Evolutionary conservation across 2,113 vertebrate species (phyloP), one percentile per base, ranked within the genome.

Genomic region (Origma solitaria): DNA sequence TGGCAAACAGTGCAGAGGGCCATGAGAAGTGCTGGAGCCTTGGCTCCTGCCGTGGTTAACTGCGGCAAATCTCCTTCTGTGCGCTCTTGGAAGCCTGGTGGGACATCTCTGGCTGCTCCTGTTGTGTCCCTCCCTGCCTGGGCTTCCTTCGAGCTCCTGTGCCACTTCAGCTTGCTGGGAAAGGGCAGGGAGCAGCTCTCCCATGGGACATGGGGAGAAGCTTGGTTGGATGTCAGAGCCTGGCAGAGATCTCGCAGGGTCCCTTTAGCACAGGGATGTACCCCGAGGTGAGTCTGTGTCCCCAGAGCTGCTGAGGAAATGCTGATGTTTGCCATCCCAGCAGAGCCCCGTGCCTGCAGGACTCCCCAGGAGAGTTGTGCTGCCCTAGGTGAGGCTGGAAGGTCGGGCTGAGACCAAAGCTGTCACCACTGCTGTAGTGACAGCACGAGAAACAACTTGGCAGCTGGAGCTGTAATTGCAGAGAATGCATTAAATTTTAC

Each of bases 391-490:
- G 84, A 30, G 81, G 70, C 45, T 15, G 35, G 58, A 25, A 90
- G 94, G 81, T 89, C 66, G 56, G 77, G 75, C 78, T 57, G 78
- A 42, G 65, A n/a, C 66, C 14, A 1, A 17, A 76, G 75, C 61
- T 90, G 70, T 85, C 73, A 30, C 66, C 1, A 0, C 47, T 20
- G 42, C 82, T 9, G 15, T 58, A 3, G 38, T 70, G 84, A 77
- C 92, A 80, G 78, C 6, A 9, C 5, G 22, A 87, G 82, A 58
- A 93, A 85, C 92, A 80, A 4, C 76, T 37, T 80, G 92, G 95
- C 94, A 95, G 93, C 87, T 40, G 58, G 15, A 16, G 71, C 82
- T 90, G 82, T 62, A 68, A 91, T 61, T 22, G 70, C 90, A 73
- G 80, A 58, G 88, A 56, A 33, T 9, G 47, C 82, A 47, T 60